phyloP scores from a whole-genome alignment of 2,888 invertebrate genomes.

The Temnothorax rugatulus region DNA sequence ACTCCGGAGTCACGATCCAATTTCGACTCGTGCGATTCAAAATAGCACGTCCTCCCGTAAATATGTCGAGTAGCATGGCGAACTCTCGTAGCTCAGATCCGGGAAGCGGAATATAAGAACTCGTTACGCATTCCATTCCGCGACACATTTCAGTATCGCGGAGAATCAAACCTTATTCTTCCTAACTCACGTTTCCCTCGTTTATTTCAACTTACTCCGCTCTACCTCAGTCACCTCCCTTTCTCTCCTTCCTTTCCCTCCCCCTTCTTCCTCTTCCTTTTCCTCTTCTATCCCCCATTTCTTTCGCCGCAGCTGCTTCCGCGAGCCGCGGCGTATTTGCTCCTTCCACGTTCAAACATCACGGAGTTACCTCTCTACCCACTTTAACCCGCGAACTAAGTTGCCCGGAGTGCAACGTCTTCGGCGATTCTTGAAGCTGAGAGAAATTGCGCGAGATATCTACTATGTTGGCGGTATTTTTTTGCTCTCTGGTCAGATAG shows the following conservation, averaged over 20 bases:
- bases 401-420: constrained; percentile 40
- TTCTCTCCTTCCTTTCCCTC: not conserved
- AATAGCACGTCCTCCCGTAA: constrained; percentile 45
- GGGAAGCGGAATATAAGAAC: constrained; percentile 44
- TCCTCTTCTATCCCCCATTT: not conserved
- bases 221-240: constrained; percentile 23
- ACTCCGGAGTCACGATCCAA: constrained; percentile 50
- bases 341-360: constrained; percentile 51
- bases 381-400: constrained; percentile 48
- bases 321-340: constrained; percentile 35
- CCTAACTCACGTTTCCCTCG: constrained; percentile 49
- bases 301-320: constrained; percentile 37
- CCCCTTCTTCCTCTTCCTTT: not conserved
- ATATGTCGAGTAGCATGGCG: constrained; percentile 30
- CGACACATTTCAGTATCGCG: constrained; percentile 47
- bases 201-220: constrained; percentile 53
- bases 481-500: not conserved
- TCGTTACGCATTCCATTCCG: constrained; percentile 47
- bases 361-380: constrained; percentile 44
- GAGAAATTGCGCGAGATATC: constrained; percentile 21
- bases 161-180: constrained; percentile 52
- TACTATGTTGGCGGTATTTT: constrained; percentile 21
- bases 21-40: constrained; percentile 47
- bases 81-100: constrained; percentile 2
- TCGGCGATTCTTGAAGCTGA: constrained; percentile 27